Base-by-base conservation (phyloP, 2,888 invertebrate genomes). In the Petrolisthes cinctipes region DNA sequence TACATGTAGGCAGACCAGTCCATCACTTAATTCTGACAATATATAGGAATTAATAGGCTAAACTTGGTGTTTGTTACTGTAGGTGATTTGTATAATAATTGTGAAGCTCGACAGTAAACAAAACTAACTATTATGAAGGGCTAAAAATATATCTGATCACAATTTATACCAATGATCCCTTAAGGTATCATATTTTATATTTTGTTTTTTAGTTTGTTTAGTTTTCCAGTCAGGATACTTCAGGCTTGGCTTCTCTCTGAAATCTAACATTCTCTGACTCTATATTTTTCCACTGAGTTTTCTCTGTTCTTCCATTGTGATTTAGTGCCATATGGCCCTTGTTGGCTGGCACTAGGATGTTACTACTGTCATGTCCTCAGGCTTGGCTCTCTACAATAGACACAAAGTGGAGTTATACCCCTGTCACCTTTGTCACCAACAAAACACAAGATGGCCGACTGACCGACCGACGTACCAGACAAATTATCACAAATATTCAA, bases 21-120 rank as follows among this genome's bases (percentile, higher is more conserved):
- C 14, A 71, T n/a, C 71, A 71, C 71, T 37, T 37, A 83, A 83
- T 75, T 75, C 54, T 71, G 75, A 75, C 71, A 71, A 71, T 71
- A 71, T 71, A 71, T 71, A 71, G 71, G 71, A 71, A 71, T 71
- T 71, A 20, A 71, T 71, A 71, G 71, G 20, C 20, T 71, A 71
- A 71, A 71, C 71, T 71, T 71, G 71, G 71, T 71, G 71, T 71
- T 71, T 71, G 71, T 71, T 71, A 71, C 71, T 71, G n/a, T 71
- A 71, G 71, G 17, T 71, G 17, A 71, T 71, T 11, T 71, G 71
- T 71, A 71, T 71, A 11, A 71, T 71, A 11, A n/a, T 11, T 71
- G 71, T 71, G 6, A n/a, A 71, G 6, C 17, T 17, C n/a, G 20
- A 71, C 17, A 71, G 17, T 71, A 71, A 71, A 71, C 71, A 71